Base-by-base conservation (phyloP, 2,797 vertebrate species). In the Myiotriccus ornatus region DNA sequence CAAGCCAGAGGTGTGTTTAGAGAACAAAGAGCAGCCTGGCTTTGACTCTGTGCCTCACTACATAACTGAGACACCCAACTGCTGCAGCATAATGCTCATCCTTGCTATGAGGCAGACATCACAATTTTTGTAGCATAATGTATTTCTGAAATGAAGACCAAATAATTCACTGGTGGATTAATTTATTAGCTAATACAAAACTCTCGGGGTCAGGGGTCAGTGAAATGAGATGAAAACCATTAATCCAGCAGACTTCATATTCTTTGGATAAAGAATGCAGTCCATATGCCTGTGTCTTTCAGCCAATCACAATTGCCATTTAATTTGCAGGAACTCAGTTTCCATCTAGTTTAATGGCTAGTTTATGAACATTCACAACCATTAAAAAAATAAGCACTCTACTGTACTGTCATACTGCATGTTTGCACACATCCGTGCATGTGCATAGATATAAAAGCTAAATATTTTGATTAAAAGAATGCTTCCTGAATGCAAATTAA, bases 391-490 rank as follows among this genome's bases (percentile, higher is more conserved):
- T 15, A 76, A 71, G 32, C 43, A 49, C 19, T 16, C n/a, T 22
- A 12, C 44, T 84, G 30, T 18, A 21, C 67, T 82, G 20, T 27
- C 30, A 12, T 13, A 63, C 39, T 43, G 28, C 5, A 3, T 25
- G 52, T 52, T 55, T 79, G 64, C 57, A 87, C 15, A 64, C 32
- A 39, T 4, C 19, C 30, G 43, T 37, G 55, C 1, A 2, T 6
- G 17, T 57, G 4, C 39, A 30, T 13, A 9, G 37, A 60, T 37
- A 68, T 3, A 82, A 90, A 84, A 86, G 20, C 22, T 62, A 93
- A 89, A 75, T 78, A 70, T 77, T 94, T 89, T 74, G 24, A 57
- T 32, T 76, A 50, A 62, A 87, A 90, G 6, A 88, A 87, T 41
- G 35, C 10, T 65, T 75, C 55, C 49, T 52, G 21, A 86, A 80